Conservation (phyloP, 2,797 vertebrate species). For the Sebastes variabilis region DNA sequence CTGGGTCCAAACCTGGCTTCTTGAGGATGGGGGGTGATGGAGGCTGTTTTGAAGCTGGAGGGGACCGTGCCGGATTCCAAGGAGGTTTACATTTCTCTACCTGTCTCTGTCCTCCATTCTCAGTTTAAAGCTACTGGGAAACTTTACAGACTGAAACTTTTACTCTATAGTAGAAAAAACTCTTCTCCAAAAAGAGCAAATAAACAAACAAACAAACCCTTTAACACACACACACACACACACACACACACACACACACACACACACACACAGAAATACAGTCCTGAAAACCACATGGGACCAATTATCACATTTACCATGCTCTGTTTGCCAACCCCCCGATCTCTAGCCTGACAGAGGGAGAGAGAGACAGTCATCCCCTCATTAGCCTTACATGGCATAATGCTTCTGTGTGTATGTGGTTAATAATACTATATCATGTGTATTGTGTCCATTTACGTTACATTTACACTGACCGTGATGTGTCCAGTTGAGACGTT, state of each 20-base stretch:
- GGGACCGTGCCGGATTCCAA: too few species aligned
- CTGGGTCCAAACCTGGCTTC: too few species aligned
- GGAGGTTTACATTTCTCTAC: not conserved
- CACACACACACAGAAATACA: slow-evolving; percentile 12
- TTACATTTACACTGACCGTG: too few species aligned
- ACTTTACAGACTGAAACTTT: slow-evolving; percentile 12
- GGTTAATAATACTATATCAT: not conserved
- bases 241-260: not conserved
- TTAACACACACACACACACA: slow-evolving; percentile 8
- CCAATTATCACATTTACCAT: slow-evolving; percentile 77
- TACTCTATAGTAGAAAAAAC: not conserved
- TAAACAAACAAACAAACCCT: slow-evolving; percentile 48
- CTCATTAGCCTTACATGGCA: slow-evolving; percentile 57
- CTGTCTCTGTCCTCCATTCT: not conserved
- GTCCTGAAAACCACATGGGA: slow-evolving; percentile 60
- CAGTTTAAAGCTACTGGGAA: not conserved
- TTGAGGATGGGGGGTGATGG: too few species aligned
- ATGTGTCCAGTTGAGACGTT: too few species aligned
- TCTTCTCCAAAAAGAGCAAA: slow-evolving; percentile 29
- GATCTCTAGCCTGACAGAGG: slow-evolving; percentile 48
- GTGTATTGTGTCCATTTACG: too few species aligned
- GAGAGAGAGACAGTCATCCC: slow-evolving; percentile 34
- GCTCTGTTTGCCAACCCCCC: slow-evolving; percentile 54
- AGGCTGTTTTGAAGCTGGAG: too few species aligned
- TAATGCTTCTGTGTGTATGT: slow-evolving; percentile 11